These are phyloP conservation scores for Uloborus plumipes DNA, from an alignment of 2,888 invertebrate species.

Conservation along the genomic window DNA sequence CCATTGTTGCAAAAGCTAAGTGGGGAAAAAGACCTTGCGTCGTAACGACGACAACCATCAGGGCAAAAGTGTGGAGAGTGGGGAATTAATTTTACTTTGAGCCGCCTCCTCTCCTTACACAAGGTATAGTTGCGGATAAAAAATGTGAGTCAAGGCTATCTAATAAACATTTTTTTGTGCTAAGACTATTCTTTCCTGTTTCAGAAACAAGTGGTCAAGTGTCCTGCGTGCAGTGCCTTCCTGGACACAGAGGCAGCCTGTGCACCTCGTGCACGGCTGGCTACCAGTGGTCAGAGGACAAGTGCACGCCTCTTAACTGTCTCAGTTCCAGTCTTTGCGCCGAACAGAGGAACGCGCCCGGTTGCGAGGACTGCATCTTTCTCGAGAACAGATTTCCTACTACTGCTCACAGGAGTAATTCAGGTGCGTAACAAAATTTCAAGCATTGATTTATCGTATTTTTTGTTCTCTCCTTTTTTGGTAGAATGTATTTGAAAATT, in stretches of 20 bases:
- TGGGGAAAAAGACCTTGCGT: too few species aligned
- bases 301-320: constrained; percentile 63
- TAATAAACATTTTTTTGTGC: neutral
- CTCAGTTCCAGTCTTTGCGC: constrained; percentile 61
- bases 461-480: too few species aligned
- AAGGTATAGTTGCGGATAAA: too few species aligned
- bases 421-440: constrained; percentile 18
- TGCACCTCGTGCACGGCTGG: constrained; percentile 64
- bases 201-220: constrained; percentile 51
- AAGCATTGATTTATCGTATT: too few species aligned
- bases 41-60: too few species aligned
- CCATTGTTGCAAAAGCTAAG: too few species aligned
- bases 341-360: constrained; percentile 57
- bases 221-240: constrained; percentile 59
- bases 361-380: constrained; percentile 64
- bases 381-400: constrained; percentile 54
- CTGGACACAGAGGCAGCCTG: constrained; percentile 63
- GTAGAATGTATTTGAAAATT: too few species aligned
- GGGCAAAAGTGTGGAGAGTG: too few species aligned
- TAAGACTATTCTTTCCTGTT: neutral
- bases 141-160: neutral
- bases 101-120: too few species aligned
- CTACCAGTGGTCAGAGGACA: constrained; percentile 64
- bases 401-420: constrained; percentile 62
- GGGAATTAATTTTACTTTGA: too few species aligned